These are phyloP conservation scores for Tangachromis dhanisi DNA, from an alignment of 2,113 vertebrate genomes.

Conservation along the genomic window DNA sequence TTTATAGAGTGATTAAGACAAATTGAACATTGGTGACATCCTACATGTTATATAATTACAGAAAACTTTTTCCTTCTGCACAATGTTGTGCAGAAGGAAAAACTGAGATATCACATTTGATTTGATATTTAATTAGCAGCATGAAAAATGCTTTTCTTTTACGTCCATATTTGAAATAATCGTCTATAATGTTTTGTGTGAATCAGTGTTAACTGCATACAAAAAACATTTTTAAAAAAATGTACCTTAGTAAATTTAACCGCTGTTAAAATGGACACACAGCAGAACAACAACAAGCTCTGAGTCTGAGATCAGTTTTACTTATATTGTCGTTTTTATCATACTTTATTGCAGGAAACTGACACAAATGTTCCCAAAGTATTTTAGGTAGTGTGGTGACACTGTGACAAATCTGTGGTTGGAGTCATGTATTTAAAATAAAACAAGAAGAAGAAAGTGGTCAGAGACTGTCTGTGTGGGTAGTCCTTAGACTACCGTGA, in stretches of 20 bases:
- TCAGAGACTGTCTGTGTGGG: neutral
- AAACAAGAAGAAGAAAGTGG: neutral
- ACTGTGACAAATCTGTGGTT: neutral
- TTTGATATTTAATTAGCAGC: neutral
- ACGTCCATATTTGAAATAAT: neutral
- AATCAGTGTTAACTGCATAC: neutral
- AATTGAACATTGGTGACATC: neutral
- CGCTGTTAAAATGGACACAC: neutral
- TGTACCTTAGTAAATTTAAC: neutral
- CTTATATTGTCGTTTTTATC: neutral
- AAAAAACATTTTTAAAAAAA: rapidly evolving
- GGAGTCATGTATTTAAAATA: neutral
- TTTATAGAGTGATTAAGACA: neutral
- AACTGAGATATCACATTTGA: neutral
- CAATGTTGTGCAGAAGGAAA: neutral
- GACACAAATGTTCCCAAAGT: neutral
- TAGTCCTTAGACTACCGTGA: neutral
- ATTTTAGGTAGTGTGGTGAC: neutral
- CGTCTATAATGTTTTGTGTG: neutral
- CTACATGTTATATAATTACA: neutral
- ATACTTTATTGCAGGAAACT: neutral
- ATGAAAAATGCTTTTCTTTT: neutral
- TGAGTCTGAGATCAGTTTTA: neutral
- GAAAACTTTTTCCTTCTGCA: neutral
- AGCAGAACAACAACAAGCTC: neutral